Base-by-base conservation (phyloP, 2,113 vertebrate species). In the Siniperca knerii region DNA sequence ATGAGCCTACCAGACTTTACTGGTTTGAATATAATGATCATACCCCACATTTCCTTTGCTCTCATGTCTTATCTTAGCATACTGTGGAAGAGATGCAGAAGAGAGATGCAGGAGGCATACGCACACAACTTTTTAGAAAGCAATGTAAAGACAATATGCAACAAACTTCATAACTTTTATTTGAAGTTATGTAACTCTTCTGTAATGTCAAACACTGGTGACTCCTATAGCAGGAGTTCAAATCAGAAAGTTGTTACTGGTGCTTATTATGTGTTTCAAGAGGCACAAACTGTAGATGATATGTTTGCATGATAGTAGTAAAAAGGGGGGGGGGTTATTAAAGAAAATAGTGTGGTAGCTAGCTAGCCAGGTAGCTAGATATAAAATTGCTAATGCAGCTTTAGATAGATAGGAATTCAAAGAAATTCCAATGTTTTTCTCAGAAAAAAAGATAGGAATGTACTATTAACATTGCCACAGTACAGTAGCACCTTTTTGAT, bases 251-350 rank as follows among this genome's bases (percentile, higher is more conserved):
- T 64, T 73, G 33, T 55, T 57, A 73, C 46, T 75, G 86, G 72
- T 90, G 87, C 87, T 91, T 58, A 73, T 78, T 52, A 57, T 82
- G 74, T 87, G 57, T 85, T 88, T 74, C 50, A 83, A 66, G 0
- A 80, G 70, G 64, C 86, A 87, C 69, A 86, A 73, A 83, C 74
- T 89, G 70, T 92, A 85, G 75, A 84, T 67, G 55, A 46, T 40
- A 64, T 58, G 68, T 83, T 81, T 70, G 75, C 92, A 94, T 88
- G 87, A 74, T 75, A 58, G n/a, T n/a, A 70, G 61, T 35, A 44
- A 35, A 82, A 40, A 29, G 10, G 18, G 6, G 4, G 9, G 18
- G 7, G 20, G 25, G 11, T 25, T 16, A 50, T 42, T 64, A 5
- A 33, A 57, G 37, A 74, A 15, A 33, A 20, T 54, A 64, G 29